These are phyloP conservation scores for Artibeus jamaicensis DNA, from an alignment of 2,797 vertebrate genomes.

Conservation along the genomic window DNA sequence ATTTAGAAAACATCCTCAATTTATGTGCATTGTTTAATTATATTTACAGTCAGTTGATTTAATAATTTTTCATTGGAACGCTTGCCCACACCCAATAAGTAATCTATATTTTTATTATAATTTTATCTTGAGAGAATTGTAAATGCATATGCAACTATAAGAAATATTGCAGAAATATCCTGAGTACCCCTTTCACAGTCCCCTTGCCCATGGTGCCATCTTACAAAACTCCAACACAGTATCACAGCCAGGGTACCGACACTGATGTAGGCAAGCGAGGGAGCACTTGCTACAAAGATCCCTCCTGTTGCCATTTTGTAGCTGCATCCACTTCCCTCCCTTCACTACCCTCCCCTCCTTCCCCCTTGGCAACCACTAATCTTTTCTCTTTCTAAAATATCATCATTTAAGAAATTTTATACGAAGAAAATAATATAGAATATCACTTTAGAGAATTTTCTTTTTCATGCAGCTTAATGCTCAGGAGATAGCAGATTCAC, in stretches of 20 bases:
- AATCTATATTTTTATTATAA: not conserved
- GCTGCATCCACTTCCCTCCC: no score
- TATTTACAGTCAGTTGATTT: not conserved
- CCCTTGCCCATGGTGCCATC: no score
- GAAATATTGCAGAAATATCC: not conserved
- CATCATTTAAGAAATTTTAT: not conserved
- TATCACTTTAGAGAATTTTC: not conserved
- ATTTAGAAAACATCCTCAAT: not conserved
- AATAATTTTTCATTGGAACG: not conserved
- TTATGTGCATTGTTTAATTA: not conserved
- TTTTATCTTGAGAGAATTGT: not conserved
- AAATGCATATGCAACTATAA: not conserved
- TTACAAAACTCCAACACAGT: not conserved
- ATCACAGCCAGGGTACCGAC: not conserved
- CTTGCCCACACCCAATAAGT: not conserved
- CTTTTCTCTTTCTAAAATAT: not conserved
- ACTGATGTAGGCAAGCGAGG: no score
- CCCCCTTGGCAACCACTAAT: not conserved
- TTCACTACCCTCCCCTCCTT: not conserved
- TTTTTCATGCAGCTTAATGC: not conserved
- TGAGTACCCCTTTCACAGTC: accelerated
- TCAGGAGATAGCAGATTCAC: not conserved
- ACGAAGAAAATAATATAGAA: not conserved
- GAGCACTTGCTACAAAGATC: accelerated
- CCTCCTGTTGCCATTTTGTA: accelerated